These are phyloP conservation scores for Nycticorax nycticorax DNA, from an alignment of 2,113 vertebrate species.

Conservation along the genomic window DNA sequence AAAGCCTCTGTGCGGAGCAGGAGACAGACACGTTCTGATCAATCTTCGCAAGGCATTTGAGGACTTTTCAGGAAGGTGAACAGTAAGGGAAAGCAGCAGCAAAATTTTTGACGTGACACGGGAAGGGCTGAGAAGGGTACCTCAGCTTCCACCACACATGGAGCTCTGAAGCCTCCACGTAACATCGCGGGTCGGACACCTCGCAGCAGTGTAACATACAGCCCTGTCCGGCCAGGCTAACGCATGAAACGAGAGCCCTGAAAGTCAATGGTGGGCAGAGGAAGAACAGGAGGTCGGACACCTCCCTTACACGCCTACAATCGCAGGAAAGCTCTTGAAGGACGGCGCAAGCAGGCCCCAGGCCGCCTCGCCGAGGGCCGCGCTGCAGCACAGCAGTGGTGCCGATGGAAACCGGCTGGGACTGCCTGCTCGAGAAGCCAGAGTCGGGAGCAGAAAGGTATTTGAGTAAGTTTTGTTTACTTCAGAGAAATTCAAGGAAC, in stretches of 20 bases:
- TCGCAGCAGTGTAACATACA: not conserved
- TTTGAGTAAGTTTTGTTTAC: not conserved
- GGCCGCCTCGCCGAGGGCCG: fast-evolving
- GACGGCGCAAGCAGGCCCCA: not conserved
- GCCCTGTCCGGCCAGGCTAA: not conserved
- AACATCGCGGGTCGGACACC: not conserved
- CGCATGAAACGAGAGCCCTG: not conserved
- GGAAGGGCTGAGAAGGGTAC: not conserved
- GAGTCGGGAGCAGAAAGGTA: not conserved
- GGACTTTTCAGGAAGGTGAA: not conserved
- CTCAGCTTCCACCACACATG: not conserved
- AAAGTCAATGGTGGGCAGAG: not conserved
- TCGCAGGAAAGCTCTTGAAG: not conserved
- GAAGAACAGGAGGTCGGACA: not conserved
- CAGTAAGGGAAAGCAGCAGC: not conserved
- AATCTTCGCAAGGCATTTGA: not conserved
- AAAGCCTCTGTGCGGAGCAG: not conserved
- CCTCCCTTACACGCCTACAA: not conserved
- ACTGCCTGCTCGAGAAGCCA: not conserved
- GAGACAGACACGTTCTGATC: not conserved
- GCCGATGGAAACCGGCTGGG: not conserved
- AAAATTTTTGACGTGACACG: not conserved
- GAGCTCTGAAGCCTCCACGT: not conserved
- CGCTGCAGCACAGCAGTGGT: not conserved
- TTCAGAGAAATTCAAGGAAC: not conserved